Evolutionary conservation across 2,797 vertebrate species (phyloP).

Genomic region (Anisognathus igniventris): DNA sequence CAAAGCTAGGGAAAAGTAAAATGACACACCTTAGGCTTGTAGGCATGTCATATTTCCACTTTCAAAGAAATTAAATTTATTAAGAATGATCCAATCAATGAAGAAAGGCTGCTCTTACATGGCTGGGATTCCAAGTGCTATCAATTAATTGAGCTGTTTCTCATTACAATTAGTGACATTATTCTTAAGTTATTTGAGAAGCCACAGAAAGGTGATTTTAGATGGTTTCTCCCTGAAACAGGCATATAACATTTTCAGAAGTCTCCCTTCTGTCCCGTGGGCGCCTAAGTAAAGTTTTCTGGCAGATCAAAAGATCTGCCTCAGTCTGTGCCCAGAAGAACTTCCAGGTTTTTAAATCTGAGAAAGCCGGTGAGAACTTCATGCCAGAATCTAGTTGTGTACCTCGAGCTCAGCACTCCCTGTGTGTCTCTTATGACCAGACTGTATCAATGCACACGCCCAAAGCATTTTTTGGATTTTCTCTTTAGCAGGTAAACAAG

Average conservation of each 20-base stretch:
- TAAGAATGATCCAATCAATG: background rate
- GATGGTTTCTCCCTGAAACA: background rate
- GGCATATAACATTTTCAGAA: background rate
- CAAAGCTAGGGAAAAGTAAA: background rate
- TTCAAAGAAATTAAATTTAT: background rate
- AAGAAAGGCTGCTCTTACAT: background rate
- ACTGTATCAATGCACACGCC: rapidly evolving
- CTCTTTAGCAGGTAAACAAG: background rate
- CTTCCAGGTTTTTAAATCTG: background rate
- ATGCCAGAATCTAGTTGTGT: background rate
- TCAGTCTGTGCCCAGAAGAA: background rate
- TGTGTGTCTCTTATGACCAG: background rate
- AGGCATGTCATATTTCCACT: background rate
- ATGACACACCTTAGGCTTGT: background rate
- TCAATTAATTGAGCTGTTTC: background rate
- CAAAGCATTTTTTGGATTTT: background rate
- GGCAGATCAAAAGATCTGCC: background rate
- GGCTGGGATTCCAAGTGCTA: background rate
- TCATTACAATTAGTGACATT: background rate
- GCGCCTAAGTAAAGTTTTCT: background rate
- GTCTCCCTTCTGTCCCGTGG: background rate
- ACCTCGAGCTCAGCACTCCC: background rate
- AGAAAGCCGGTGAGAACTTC: background rate
- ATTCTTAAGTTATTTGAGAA: background rate
- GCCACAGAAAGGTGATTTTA: background rate